phyloP scores from a whole-genome alignment of 2,888 invertebrate species.

The Lysandra bellargus region DNA sequence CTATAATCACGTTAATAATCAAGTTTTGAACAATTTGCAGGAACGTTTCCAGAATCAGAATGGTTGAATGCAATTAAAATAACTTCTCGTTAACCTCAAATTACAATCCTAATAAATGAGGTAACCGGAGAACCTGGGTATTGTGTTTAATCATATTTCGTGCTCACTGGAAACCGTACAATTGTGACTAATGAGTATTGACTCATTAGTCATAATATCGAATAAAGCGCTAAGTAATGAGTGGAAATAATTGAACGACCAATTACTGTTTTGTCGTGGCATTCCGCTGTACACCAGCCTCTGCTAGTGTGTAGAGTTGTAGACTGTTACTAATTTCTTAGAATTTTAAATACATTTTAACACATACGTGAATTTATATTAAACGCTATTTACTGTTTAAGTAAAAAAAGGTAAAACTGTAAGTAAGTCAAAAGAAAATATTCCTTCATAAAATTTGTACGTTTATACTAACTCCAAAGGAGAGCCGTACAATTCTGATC shows the following conservation, averaged over 20 bases:
- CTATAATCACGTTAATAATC: no score
- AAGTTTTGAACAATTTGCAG: not conserved
- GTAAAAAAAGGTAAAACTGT: no score
- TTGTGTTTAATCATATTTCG: slow-evolving; percentile 28
- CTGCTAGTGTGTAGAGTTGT: not conserved
- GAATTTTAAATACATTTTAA: not conserved
- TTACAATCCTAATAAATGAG: not conserved
- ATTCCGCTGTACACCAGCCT: not conserved
- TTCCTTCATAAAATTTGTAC: no score
- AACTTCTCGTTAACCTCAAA: slow-evolving; percentile 7
- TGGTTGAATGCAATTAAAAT: slow-evolving; percentile 6
- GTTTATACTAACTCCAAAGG: no score
- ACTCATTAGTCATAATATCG: slow-evolving; percentile 28
- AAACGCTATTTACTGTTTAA: no score
- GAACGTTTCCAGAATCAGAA: not conserved
- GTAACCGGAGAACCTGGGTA: slow-evolving; percentile 9
- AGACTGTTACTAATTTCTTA: not conserved
- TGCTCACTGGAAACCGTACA: slow-evolving; percentile 16
- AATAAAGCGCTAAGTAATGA: slow-evolving; percentile 18
- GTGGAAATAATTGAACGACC: slow-evolving; percentile 29
- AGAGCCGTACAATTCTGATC: no score
- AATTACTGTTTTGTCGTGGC: slow-evolving; percentile 22
- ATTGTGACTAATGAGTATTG: no score
- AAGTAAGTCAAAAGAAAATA: no score
- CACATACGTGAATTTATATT: not conserved